Conservation (phyloP, 2,113 vertebrate species). For the Mellivora capensis region DNA sequence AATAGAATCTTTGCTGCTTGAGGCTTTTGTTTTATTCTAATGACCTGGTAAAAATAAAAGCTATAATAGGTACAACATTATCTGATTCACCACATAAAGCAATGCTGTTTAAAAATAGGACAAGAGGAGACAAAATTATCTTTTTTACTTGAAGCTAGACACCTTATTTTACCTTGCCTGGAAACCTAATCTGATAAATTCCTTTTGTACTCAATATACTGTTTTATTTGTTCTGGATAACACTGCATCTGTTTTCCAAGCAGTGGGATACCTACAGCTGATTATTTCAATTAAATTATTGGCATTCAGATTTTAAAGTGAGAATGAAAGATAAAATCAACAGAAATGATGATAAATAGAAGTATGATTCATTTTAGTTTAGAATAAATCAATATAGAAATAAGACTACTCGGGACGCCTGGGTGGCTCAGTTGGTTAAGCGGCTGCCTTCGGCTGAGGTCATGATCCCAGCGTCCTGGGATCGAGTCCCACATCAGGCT, state of each 20-base stretch:
- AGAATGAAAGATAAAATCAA: constrained; percentile 29
- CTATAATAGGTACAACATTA: constrained; percentile 75
- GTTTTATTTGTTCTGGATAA: constrained; percentile 48
- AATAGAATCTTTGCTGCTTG: constrained; percentile 49
- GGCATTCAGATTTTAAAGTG: not conserved
- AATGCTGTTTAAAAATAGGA: constrained; percentile 51
- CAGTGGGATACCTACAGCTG: not conserved
- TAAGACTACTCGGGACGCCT: not conserved
- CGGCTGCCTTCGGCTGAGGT: too few species aligned
- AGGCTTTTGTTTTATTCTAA: constrained; percentile 68
- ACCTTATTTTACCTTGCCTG: constrained; percentile 60
- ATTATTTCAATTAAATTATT: constrained; percentile 60
- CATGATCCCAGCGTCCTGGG: too few species aligned
- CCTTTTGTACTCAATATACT: not conserved
- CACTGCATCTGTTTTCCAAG: not conserved
- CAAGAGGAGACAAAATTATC: constrained; percentile 35
- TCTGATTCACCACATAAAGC: constrained; percentile 54
- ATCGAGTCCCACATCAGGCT: too few species aligned
- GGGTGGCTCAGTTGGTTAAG: too few species aligned
- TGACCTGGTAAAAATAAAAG: constrained; percentile 63
- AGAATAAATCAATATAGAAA: not conserved
- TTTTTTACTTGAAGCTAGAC: constrained; percentile 52
- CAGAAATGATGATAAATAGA: constrained; percentile 26
- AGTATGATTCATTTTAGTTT: not conserved
- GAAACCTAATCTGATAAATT: constrained; percentile 64